Base-by-base conservation (phyloP, 2,113 vertebrate genomes). In the Egretta garzetta region DNA sequence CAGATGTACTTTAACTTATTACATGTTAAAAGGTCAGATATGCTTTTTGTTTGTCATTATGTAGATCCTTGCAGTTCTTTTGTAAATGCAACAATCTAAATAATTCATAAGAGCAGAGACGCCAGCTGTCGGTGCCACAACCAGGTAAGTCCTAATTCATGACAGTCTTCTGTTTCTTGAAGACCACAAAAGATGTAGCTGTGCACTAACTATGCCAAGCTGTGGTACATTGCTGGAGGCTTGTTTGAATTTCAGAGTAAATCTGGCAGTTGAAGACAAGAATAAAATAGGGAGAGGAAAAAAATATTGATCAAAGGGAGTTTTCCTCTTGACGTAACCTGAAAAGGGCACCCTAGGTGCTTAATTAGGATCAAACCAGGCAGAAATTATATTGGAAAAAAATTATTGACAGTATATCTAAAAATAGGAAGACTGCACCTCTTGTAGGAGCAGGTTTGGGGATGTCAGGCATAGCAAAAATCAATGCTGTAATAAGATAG, bases 311-410 rank as follows among this genome's bases (percentile, higher is more conserved):
- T 88, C 86, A 49, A 64, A 80, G 55, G 64, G 50, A 83, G 32
- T 84, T 80, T 66, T 90, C 66, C 49, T 72, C 74, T 86, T 80
- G 91, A 39, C 10, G 8, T n/a, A 68, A 59, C 49, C 45, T 80
- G 74, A 32, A 50, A 94, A 94, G 28, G 33, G 49, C 18, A 73
- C 45, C 62, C 55, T 7, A 76, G 82, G 22, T 79, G 79, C 84
- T 76, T 86, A 80, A 62, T 59, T 80, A 87, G 74, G 72, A 93
- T 80, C 62, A 83, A 96, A 91, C 30, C 53, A 90, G 85, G 79
- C 53, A 83, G 87, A 93, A 97, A 94, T 73, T 21, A 14, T 41
- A 79, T 14, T 81, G 83, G 56, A 26, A 68, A 75, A 91, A 84
- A 87, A 59, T 6, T 86, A 92, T 8, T 68, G 88, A 59, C 26